Evolutionary conservation across 1,140 invertebrate genomes (phyloP).

Genomic region (Pristionchus pacificus): DNA sequence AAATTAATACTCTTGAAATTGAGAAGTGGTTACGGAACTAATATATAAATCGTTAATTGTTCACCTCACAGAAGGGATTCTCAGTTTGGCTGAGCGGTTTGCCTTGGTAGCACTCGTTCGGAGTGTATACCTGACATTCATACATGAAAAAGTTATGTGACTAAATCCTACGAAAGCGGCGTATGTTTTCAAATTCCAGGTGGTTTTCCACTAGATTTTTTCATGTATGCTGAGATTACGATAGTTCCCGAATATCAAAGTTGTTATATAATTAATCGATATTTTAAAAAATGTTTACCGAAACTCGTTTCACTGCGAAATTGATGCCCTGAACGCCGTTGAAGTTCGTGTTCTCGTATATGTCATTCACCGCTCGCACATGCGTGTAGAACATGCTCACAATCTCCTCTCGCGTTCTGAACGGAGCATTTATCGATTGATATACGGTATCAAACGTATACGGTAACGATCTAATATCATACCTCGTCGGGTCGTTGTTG

Average conservation of each 20-base stretch:
- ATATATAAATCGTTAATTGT: constrained; percentile 58
- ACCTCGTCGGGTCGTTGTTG: constrained; percentile 51
- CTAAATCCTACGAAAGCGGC: no score
- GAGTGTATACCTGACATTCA: constrained; percentile 60
- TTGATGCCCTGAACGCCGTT: constrained; percentile 88
- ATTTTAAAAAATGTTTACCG: constrained; percentile 64
- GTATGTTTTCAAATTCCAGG: no score
- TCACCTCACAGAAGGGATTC: constrained; percentile 93
- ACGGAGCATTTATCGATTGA: no score
- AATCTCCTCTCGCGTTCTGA: constrained; percentile 84
- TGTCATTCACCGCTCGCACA: constrained; percentile 95
- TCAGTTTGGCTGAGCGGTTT: constrained; percentile 29
- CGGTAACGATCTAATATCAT: constrained; percentile 13
- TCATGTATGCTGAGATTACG: no score
- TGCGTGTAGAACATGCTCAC: constrained; percentile 92
- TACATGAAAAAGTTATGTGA: no score
- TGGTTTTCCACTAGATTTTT: no score
- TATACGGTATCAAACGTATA: constrained; percentile 16
- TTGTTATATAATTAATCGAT: background rate
- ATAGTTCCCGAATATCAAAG: no score
- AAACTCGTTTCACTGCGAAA: constrained; percentile 94
- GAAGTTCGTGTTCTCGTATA: constrained; percentile 91
- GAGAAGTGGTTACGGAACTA: no score
- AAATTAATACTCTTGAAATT: no score
- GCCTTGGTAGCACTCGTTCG: constrained; percentile 53